Evolutionary conservation across 2,797 vertebrate genomes (phyloP), one percentile per base, ranked within the genome.

Genomic region (Linurgus olivaceus): DNA sequence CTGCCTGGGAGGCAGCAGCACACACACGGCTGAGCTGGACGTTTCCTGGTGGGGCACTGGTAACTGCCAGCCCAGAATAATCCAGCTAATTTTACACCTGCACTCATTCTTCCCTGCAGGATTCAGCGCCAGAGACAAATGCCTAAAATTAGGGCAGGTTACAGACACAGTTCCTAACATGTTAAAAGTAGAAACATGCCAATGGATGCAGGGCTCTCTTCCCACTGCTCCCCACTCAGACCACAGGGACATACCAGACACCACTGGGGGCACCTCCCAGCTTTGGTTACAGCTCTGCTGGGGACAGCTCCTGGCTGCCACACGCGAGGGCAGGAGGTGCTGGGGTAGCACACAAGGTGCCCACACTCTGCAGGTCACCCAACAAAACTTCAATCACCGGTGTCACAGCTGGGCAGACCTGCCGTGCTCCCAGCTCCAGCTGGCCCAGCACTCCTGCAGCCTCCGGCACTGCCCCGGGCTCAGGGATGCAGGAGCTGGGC

Each of bases 21-120:
- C 21, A 10, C 50, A 10, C 37, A 19, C 1, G 1, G 7, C 51
- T 16, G 71, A 35, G 33, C 47, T 0, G 19, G 70, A 4, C 54
- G 1, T n/a, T 24, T 65, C 50, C 2, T 15, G 93, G 13, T 11
- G 91, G 73, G 47, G 79, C 78, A 2, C 71, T 95, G 94, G 94
- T n/a, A 62, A 77, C 92, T 3, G 72, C 94, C 92, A 63, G 86
- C 82, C 95, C 96, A 65, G 15, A 96, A 96, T 97, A 97, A 82
- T 33, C 3, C 5, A 0, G 40, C 96, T 96, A 96, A 97, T 96
- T 97, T 97, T 97, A 95, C 90, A 95, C 95, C 93, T 94, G 94
- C 70, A 9, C 45, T 33, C 87, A 14, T 55, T 24, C 76, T 33
- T 54, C 83, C 52, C 14, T 6, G 48, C 25, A 20, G 92, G 87